phyloP scores from a whole-genome alignment of 2,888 invertebrate species.

The Pseudanteris insignis region DNA sequence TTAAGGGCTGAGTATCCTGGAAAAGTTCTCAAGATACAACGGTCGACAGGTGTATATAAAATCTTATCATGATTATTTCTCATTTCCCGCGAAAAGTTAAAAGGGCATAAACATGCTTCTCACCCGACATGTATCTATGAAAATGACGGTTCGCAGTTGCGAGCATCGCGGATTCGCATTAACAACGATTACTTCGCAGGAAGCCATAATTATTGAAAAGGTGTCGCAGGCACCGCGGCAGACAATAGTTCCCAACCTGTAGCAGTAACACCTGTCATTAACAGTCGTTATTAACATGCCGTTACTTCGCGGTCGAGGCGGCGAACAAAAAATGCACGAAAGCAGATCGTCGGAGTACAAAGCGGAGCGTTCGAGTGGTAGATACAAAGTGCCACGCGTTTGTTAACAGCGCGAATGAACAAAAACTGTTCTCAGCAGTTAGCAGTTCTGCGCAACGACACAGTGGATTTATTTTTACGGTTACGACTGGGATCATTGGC shows the following conservation, averaged over 20 bases:
- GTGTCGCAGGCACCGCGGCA: constrained; percentile 55
- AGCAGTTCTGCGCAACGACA: constrained; percentile 15
- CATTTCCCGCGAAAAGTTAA: constrained; percentile 12
- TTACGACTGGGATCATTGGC: constrained; percentile 18
- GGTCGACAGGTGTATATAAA: constrained; percentile 3
- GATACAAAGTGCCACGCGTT: constrained; percentile 38
- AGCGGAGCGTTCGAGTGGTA: constrained; percentile 28
- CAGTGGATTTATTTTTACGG: constrained; percentile 20
- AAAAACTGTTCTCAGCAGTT: constrained; percentile 30
- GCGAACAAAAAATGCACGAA: constrained; percentile 25
- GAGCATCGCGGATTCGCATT: constrained; percentile 28
- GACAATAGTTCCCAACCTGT: constrained; percentile 52
- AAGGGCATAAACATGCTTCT: constrained; percentile 21
- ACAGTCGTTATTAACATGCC: constrained; percentile 60
- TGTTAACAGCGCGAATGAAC: constrained; percentile 22
- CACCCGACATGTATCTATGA: constrained; percentile 4
- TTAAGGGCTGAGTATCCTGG: neutral
- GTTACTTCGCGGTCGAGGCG: constrained; percentile 50
- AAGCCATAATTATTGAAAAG: constrained; percentile 55
- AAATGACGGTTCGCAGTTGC: constrained; percentile 15
- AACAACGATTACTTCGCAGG: constrained; percentile 28
- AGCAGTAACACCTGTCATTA: constrained; percentile 58
- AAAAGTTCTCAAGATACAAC: neutral
- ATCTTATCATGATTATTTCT: constrained; percentile 12
- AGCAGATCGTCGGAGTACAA: constrained; percentile 25